Base-by-base conservation (phyloP, 2,888 invertebrate species). In the Dryobotodes eremita region DNA sequence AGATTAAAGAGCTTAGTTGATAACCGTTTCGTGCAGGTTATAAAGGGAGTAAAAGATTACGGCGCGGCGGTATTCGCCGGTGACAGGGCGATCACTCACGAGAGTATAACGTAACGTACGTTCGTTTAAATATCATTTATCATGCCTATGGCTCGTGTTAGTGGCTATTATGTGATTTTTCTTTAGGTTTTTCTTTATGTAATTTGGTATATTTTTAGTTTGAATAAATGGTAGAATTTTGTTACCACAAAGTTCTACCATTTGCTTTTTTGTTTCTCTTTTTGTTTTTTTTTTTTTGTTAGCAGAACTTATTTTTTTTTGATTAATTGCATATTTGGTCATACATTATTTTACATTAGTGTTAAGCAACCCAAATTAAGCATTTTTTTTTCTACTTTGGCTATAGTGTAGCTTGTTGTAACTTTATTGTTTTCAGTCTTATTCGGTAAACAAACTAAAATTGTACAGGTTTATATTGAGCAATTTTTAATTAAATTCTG, bases 81-180 rank as follows among this genome's bases (percentile, higher is more conserved):
- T 78, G 82, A 82, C 82, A 74, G 79, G 36, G 55, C 23, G 50
- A 71, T 68, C 83, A 78, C 61, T 57, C 69, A 62, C 66, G 36
- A 75, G 69, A 31, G 71, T 66, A 75, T 31, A 64, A 64, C 23
- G 64, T 42, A 42, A 42, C 42, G 42, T 42, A 7, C 23, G 36
- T 36, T 55, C 72, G 64, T 72, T 83, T 79, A 71, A 69, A 72
- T 82, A 79, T 73, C 57, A 83, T 82, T 72, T 68, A 78, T 82
- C 71, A 72, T 64, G 65, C 2, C 59, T 83, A 73, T 73, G 36
- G 48, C 79, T 70, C 79, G 36, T 73, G 73, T 31, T 78, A 53
- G 50, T 20, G 53, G n/a, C 62, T 62, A 71, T 83, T 77, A 82
- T 26, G 62, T 46, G 46, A 62, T 26, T 31, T 57, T 42, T 80